Percentiles rank a stretch among this genome's conserved stretches.
Conservation (phyloP, 2,888 invertebrate genomes). For the Chironomus riparius region DNA sequence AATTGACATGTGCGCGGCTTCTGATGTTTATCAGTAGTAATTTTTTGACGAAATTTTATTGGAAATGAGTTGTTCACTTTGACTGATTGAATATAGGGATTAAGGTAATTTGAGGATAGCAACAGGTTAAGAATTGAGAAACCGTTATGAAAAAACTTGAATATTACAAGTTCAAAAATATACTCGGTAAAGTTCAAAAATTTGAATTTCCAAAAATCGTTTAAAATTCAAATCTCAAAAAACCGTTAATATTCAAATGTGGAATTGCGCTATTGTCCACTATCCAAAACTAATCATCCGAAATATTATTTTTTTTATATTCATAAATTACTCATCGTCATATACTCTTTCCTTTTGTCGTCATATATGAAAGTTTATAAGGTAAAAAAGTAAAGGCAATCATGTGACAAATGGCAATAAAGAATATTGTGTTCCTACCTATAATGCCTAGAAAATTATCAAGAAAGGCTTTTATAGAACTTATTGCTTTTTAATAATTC, state of each 20-base stretch:
- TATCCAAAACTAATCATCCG: background rate
- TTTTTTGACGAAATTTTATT: background rate
- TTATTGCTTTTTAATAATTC: conserved; percentile 23
- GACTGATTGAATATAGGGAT: too few relatives aligned
- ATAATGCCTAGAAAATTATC: background rate
- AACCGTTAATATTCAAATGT: too few relatives aligned
- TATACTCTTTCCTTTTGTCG: background rate
- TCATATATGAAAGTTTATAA: background rate
- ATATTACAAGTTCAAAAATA: too few relatives aligned
- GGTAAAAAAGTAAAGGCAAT: background rate
- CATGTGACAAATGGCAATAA: conserved; percentile 24
- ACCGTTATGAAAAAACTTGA: too few relatives aligned
- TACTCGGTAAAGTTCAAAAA: too few relatives aligned
- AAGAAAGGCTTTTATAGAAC: background rate
- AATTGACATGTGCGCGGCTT: conserved; percentile 11
- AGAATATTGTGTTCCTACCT: background rate
- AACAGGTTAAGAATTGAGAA: too few relatives aligned
- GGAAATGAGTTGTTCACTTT: too few relatives aligned
- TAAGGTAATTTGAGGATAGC: too few relatives aligned
- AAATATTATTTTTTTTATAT: background rate
- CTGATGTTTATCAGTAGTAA: background rate
- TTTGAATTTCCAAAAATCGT: too few relatives aligned
- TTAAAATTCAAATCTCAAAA: too few relatives aligned
- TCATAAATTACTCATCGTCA: conserved; percentile 16
- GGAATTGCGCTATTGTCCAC: too few relatives aligned